These are phyloP conservation scores for Apodemia mormo DNA, from an alignment of 2,888 invertebrate species.

Conservation along the genomic window DNA sequence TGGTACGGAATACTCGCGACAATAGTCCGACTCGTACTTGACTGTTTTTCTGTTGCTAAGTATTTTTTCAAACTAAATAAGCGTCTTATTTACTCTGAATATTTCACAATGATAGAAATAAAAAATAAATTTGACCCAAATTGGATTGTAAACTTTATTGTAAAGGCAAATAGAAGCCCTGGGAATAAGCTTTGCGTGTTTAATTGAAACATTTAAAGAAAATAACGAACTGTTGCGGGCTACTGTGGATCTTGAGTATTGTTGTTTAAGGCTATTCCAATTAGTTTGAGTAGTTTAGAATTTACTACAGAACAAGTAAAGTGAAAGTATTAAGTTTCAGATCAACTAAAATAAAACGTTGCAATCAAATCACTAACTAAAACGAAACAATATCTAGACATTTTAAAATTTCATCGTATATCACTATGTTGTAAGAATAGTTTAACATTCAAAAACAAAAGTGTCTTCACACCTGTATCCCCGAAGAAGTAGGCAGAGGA, in stretches of 20 bases:
- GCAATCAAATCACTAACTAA: background rate
- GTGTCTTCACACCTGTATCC: no score
- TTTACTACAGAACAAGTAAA: slow-evolving; percentile 1
- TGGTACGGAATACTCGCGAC: no score
- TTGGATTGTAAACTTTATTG: slow-evolving; percentile 4
- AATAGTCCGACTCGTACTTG: background rate
- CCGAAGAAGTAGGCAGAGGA: no score
- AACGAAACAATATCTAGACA: background rate
- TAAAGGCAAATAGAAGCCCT: background rate
- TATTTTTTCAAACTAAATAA: background rate
- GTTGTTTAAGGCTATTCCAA: slow-evolving; percentile 13
- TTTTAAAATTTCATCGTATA: no score
- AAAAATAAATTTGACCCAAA: slow-evolving; percentile 4
- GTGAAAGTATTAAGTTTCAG: background rate
- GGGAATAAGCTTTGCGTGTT: slow-evolving; percentile 18
- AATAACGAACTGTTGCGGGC: slow-evolving; percentile 18
- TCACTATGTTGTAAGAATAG: no score
- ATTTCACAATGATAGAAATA: background rate
- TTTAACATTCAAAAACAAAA: no score
- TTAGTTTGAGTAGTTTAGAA: slow-evolving; percentile 10
- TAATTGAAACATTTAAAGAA: slow-evolving; percentile 16
- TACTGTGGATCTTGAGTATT: slow-evolving; percentile 9
- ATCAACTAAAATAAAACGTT: background rate
- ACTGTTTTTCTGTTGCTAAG: background rate
- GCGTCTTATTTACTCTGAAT: background rate